phyloP scores from a whole-genome alignment of 35 echinoderm and acorn worm genomes.

The Amphiura filiformis region DNA sequence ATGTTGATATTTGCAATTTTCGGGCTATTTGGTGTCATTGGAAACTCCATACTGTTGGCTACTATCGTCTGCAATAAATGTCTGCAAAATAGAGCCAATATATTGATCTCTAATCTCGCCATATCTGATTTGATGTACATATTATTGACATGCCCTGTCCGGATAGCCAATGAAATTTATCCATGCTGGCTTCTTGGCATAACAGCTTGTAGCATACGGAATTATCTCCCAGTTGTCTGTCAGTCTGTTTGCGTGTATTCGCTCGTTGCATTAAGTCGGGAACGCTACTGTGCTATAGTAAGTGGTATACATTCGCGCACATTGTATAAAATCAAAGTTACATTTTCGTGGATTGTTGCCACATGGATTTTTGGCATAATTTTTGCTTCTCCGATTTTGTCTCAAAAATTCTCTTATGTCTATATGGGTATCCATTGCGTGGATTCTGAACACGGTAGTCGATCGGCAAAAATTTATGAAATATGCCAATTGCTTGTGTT shows the following conservation, averaged over 20 bases:
- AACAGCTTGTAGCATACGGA: conserved; percentile 53
- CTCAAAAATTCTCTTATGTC: not conserved
- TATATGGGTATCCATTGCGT: not conserved
- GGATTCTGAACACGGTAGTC: not conserved
- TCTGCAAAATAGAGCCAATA: conserved; percentile 64
- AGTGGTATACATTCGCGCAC: not conserved
- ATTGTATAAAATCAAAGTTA: not conserved
- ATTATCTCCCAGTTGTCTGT: conserved; percentile 38
- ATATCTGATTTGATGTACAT: conserved; percentile 73
- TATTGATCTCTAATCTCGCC: conserved; percentile 73
- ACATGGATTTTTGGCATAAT: not conserved
- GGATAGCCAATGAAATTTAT: conserved; percentile 52
- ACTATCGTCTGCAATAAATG: conserved; percentile 44
- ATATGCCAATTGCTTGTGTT: not conserved
- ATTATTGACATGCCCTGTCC: conserved; percentile 53
- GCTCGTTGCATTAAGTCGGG: conserved; percentile 68
- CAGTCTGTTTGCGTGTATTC: conserved; percentile 77
- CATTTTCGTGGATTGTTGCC: not conserved
- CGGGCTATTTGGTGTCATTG: conserved; percentile 55
- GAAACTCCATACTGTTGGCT: conserved; percentile 55
- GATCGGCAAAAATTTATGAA: not conserved
- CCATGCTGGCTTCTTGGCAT: conserved; percentile 38
- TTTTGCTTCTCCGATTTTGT: not conserved
- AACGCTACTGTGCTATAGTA: conserved; percentile 57
- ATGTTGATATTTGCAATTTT: conserved; percentile 36